Percentiles rank a stretch among this genome's conserved stretches.
phyloP scores from a whole-genome alignment of 2,113 vertebrate species.

The Coreoperca whiteheadi region DNA sequence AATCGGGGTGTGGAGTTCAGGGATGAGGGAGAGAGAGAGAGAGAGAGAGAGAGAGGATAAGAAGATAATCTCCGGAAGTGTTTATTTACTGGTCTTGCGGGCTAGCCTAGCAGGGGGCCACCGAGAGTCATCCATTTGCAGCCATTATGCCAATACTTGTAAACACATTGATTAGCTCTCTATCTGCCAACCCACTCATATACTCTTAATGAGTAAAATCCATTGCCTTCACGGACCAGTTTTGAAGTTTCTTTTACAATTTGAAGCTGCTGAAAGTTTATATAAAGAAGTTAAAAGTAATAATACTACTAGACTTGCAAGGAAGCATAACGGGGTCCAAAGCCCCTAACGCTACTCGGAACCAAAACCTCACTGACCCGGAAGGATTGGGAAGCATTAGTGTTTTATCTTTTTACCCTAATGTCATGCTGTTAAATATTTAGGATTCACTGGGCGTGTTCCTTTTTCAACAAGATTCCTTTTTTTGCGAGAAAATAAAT shows the following conservation, averaged over 20 bases:
- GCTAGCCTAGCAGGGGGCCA: slow-evolving; percentile 32
- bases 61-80: slow-evolving; percentile 31
- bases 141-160: slow-evolving; percentile 49
- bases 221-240: neutral
- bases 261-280: neutral
- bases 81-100: slow-evolving; percentile 53
- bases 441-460: neutral
- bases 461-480: neutral
- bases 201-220: neutral
- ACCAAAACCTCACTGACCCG: neutral
- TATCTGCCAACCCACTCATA: slow-evolving; percentile 39
- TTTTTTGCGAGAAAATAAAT: neutral
- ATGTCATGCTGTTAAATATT: neutral
- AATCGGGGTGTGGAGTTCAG: neutral
- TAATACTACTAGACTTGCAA: neutral
- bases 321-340: neutral
- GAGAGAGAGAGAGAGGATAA: slow-evolving; percentile 10
- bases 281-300: neutral
- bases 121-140: slow-evolving; percentile 37
- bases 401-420: neutral
- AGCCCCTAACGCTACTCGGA: neutral
- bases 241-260: neutral
- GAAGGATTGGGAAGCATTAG: neutral
- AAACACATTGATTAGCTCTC: slow-evolving; percentile 57
- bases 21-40: neutral